Conservation (phyloP, 1,140 invertebrate genomes). For the Elysia chlorotica region DNA sequence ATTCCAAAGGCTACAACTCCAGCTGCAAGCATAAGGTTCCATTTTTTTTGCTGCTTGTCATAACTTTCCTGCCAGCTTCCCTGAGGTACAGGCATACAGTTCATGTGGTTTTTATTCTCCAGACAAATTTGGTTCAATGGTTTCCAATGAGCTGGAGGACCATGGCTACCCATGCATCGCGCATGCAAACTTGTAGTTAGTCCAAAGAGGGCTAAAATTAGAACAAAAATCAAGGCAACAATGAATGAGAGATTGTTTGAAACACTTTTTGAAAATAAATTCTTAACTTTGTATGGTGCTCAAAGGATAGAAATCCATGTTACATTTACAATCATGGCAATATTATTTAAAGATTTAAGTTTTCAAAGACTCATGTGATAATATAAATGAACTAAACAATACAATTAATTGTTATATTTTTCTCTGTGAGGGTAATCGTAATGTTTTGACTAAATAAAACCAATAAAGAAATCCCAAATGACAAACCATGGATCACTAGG, state of each 20-base stretch:
- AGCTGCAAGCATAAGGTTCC: slow-evolving; percentile 28
- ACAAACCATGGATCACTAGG: too few species aligned
- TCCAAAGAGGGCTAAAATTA: not conserved
- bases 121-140: slow-evolving; percentile 33
- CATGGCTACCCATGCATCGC: slow-evolving; percentile 33
- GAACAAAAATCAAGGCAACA: not conserved
- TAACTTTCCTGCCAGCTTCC: slow-evolving; percentile 49
- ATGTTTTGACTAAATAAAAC: too few species aligned
- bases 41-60: slow-evolving; percentile 21
- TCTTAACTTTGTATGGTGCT: too few species aligned
- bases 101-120: slow-evolving; percentile 36
- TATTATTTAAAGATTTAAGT: too few species aligned
- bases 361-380: too few species aligned
- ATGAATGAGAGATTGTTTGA: too few species aligned
- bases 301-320: too few species aligned
- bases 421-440: too few species aligned
- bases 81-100: slow-evolving; percentile 40
- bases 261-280: not conserved
- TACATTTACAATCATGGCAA: too few species aligned
- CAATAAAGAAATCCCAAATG: too few species aligned
- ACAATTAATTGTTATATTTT: too few species aligned
- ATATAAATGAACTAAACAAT: too few species aligned
- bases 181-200: not conserved
- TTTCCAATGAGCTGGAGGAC: slow-evolving; percentile 31
- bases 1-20: slow-evolving; percentile 19